Conservation (phyloP, 2,797 vertebrate species). For the Gadopsis bispinosus region DNA sequence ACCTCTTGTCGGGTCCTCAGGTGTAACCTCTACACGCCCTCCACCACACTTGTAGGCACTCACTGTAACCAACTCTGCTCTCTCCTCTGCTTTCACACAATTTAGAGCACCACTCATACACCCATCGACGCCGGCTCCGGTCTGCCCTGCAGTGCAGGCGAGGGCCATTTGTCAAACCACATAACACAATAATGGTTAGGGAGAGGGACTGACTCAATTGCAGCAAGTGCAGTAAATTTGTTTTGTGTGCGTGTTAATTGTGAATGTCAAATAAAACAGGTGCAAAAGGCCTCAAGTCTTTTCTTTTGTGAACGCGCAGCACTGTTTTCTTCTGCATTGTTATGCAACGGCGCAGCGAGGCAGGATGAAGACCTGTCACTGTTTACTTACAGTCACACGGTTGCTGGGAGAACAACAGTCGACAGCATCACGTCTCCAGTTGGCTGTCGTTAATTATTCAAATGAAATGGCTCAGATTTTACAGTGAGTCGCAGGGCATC, state of each 20-base stretch:
- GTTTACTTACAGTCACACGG: slow-evolving; percentile 49
- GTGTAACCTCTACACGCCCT: slow-evolving; percentile 57
- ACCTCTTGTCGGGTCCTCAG: slow-evolving; percentile 67
- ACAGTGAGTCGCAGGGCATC: slow-evolving; percentile 31
- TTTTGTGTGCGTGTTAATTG: slow-evolving; percentile 56
- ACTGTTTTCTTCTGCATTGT: slow-evolving; percentile 52
- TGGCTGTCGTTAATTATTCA: slow-evolving; percentile 58
- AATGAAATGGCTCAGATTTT: slow-evolving; percentile 46
- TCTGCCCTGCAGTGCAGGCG: slow-evolving; percentile 51
- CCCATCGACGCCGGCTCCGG: slow-evolving; percentile 17
- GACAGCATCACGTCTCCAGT: slow-evolving; percentile 26
- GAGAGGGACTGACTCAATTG: slow-evolving; percentile 43
- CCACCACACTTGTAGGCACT: slow-evolving; percentile 52
- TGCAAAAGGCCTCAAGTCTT: slow-evolving; percentile 53
- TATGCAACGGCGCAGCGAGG: slow-evolving; percentile 34
- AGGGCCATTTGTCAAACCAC: slow-evolving; percentile 64
- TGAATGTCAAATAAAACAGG: slow-evolving; percentile 77
- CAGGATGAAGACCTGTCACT: slow-evolving; percentile 49
- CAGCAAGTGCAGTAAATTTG: slow-evolving; percentile 46
- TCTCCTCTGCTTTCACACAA: slow-evolving; percentile 34
- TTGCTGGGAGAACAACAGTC: slow-evolving; percentile 35
- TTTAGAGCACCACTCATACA: slow-evolving; percentile 56
- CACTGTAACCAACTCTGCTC: slow-evolving; percentile 40
- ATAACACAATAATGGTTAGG: slow-evolving; percentile 48
- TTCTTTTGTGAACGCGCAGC: slow-evolving; percentile 42